phyloP scores from a whole-genome alignment of 2,113 vertebrate genomes.

The Rhegmatorhina hoffmannsi region DNA sequence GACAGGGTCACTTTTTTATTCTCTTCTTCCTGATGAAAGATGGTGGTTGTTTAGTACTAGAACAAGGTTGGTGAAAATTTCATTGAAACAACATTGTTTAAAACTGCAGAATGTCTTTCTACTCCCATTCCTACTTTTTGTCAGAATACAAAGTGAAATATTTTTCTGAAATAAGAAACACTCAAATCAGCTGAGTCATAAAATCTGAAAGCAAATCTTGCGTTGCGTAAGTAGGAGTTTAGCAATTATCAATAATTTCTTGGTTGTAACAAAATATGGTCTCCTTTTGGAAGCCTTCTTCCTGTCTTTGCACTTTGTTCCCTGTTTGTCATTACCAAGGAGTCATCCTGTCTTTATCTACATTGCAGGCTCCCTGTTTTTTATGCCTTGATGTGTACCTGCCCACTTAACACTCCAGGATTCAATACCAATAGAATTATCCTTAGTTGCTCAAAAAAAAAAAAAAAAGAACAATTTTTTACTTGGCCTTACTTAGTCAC shows the following conservation, averaged over 20 bases:
- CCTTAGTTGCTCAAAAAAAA: not conserved
- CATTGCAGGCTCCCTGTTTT: not conserved
- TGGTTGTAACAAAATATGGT: not conserved
- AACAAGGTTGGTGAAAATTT: not conserved
- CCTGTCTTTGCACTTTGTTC: not conserved
- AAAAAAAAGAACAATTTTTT: not conserved
- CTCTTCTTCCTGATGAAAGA: not conserved
- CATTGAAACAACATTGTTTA: not conserved
- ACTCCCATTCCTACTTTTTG: not conserved
- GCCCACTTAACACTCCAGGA: not conserved
- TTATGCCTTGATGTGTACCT: accelerated
- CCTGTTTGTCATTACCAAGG: not conserved
- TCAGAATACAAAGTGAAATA: not conserved
- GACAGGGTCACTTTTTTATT: not conserved
- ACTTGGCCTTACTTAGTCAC: not conserved
- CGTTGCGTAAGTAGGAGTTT: accelerated
- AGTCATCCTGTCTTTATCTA: not conserved
- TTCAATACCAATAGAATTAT: not conserved
- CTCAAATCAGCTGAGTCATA: not conserved
- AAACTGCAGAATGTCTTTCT: not conserved
- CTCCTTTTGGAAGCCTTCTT: not conserved
- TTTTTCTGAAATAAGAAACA: not conserved
- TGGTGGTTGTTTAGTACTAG: not conserved
- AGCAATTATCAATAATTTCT: not conserved
- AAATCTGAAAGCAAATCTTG: not conserved